These are phyloP conservation scores for Balaeniceps rex DNA, from an alignment of 2,113 vertebrate genomes.

Conservation along the genomic window DNA sequence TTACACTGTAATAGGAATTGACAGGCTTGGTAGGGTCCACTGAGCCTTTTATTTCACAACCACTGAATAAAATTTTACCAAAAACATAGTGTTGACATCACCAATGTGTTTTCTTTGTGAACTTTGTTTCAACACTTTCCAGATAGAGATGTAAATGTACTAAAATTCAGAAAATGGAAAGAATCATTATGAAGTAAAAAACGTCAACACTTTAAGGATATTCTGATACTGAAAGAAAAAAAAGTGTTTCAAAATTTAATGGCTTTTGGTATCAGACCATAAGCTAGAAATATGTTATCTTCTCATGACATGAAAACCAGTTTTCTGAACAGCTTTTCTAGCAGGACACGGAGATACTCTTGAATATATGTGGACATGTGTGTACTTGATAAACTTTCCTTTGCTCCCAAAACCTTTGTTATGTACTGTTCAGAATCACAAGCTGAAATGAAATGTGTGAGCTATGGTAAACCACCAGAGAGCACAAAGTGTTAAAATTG, in stretches of 20 bases:
- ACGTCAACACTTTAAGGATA: background rate
- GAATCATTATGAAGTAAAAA: background rate
- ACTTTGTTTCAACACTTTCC: background rate
- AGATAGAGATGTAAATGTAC: background rate
- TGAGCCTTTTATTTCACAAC: background rate
- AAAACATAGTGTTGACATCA: background rate
- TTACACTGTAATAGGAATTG: background rate
- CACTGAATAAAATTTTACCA: background rate
- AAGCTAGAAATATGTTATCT: background rate
- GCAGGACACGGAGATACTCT: background rate
- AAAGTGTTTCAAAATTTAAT: background rate
- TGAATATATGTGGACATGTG: background rate
- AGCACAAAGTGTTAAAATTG: background rate
- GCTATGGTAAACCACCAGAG: background rate
- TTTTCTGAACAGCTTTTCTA: background rate
- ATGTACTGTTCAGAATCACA: background rate
- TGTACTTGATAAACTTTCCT: background rate
- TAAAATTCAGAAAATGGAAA: background rate
- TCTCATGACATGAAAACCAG: background rate
- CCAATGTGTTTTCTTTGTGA: background rate
- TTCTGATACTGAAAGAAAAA: background rate
- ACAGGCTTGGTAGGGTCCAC: background rate
- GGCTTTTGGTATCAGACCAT: accelerated
- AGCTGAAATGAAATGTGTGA: background rate
- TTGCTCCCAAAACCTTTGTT: background rate